Evolutionary conservation across 2,797 vertebrate species (phyloP), one percentile per base, ranked within the genome.

Genomic region (Hafferia zeledoni): DNA sequence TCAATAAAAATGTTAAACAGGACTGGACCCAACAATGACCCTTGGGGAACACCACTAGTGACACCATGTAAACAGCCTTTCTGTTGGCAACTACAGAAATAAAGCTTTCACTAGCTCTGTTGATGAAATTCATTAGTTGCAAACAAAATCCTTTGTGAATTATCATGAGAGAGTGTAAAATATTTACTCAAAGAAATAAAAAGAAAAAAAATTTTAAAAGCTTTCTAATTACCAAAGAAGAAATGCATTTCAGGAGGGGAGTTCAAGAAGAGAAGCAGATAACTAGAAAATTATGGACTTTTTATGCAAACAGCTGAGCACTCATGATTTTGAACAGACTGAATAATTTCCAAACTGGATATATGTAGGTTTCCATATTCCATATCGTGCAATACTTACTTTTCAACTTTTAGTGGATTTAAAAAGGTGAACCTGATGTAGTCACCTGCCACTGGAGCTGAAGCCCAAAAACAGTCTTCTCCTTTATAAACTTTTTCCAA

Each of bases 401-500:
- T 97, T 44, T 97, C 95, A 47, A 98, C 71, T 85, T 79, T 68
- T 50, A 98, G 84, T 61, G 98, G 96, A 24, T 97, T 93, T 65
- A 74, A 33, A 95, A 99, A 99, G 17, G 17, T 96, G 95, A 99
- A 97, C n/a, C 97, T 94, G 72, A 99, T 94, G 80, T 97, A 98
- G 93, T 99, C 98, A 7, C 97, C 97, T 68, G 95, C 68, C 64
- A 90, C 14, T 14, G 98, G 98, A 37, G 98, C 97, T 43, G 97
- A 83, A 50, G 97, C 98, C 98, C 98, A 99, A 83, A 99, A 98
- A 83, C 91, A 98, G 69, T 98, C 96, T 52, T 92, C 5, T 85
- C 98, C 98, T 56, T 17, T 35, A 83, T 99, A 99, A 49, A 98
- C 87, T 17, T 97, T 95, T 33, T 98, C 96, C 95, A 98, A 94